Percentiles rank a stretch among this genome's conserved stretches.
Conservation (phyloP, 2,797 vertebrate genomes). For the Pangasius krempfi region DNA sequence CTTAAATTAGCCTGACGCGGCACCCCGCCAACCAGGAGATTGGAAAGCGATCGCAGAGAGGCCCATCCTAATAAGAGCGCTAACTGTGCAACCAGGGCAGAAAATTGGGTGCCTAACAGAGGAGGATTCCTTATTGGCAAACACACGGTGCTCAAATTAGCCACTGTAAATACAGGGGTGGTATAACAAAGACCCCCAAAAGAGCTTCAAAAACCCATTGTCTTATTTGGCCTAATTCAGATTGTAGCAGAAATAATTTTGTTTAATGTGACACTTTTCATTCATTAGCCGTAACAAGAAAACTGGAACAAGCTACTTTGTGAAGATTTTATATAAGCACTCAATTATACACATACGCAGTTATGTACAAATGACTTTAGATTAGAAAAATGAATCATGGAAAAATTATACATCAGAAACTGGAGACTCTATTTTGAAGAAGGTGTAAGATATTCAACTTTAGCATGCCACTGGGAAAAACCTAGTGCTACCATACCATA, state of each 20-base stretch:
- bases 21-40: slow-evolving; percentile 74
- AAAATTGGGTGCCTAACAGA: slow-evolving; percentile 76
- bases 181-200: slow-evolving; percentile 47
- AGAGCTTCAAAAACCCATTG: slow-evolving; percentile 42
- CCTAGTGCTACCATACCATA: neutral
- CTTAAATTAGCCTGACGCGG: slow-evolving; percentile 73
- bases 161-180: slow-evolving; percentile 67
- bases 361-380: neutral
- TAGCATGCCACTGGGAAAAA: slow-evolving; percentile 4
- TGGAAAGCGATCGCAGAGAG: slow-evolving; percentile 71
- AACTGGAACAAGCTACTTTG: slow-evolving; percentile 35
- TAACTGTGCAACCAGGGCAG: slow-evolving; percentile 70
- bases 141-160: slow-evolving; percentile 72
- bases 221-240: slow-evolving; percentile 55
- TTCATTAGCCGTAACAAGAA: slow-evolving; percentile 51
- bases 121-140: slow-evolving; percentile 73
- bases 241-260: slow-evolving; percentile 55
- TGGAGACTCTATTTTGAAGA: neutral
- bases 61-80: slow-evolving; percentile 73
- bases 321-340: slow-evolving; percentile 47
- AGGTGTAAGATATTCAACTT: slow-evolving; percentile 3
- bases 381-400: slow-evolving; percentile 22
- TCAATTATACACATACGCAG: slow-evolving; percentile 44
- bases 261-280: slow-evolving; percentile 51
- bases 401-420: slow-evolving; percentile 14